These are phyloP conservation scores for Halocaridina rubra DNA, from an alignment of 2,888 invertebrate genomes.

Conservation along the genomic window DNA sequence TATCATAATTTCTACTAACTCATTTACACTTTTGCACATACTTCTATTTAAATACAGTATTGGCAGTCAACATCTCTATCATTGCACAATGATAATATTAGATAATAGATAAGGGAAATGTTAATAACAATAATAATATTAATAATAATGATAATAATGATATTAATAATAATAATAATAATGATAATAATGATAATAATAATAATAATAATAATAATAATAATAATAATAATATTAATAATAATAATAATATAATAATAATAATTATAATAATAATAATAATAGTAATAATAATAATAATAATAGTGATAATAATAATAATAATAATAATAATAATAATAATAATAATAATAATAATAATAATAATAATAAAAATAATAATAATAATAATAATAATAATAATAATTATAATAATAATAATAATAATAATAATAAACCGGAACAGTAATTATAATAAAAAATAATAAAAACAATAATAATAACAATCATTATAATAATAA, in stretches of 20 bases:
- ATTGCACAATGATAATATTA: background rate
- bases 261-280: background rate
- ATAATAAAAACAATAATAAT: background rate
- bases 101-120: background rate
- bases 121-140: background rate
- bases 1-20: too few relatives aligned
- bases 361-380: background rate
- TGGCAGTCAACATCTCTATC: too few relatives aligned
- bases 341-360: background rate
- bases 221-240: background rate
- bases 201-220: background rate
- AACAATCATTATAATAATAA: background rate
- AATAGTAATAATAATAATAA: background rate
- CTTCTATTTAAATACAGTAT: too few relatives aligned
- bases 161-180: background rate
- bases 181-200: background rate
- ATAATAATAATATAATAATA: background rate
- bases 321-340: background rate
- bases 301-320: background rate
- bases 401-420: background rate
- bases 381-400: background rate
- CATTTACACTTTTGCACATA: too few relatives aligned
- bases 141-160: background rate
- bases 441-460: background rate
- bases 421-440: background rate